Evolutionary conservation across 2,888 invertebrate species (phyloP).

Genomic region (Caradrina clavipalpis): DNA sequence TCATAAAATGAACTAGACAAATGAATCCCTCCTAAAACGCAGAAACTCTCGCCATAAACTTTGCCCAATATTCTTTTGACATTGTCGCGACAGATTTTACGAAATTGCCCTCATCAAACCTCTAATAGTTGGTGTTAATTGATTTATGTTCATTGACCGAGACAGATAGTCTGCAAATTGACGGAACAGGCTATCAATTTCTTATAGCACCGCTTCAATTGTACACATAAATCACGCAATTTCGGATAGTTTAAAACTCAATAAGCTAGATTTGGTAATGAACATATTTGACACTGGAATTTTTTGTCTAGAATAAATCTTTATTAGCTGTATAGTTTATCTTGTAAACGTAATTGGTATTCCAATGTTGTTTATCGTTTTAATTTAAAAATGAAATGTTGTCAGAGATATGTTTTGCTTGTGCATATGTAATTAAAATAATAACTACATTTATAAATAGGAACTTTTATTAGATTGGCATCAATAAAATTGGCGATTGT

Average conservation of each 20-base stretch:
- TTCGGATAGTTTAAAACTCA: conserved; percentile 40
- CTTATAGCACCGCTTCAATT: conserved; percentile 40
- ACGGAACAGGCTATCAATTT: conserved; percentile 40
- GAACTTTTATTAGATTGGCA: neutral
- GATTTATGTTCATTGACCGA: conserved; percentile 63
- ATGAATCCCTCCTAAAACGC: conserved; percentile 17
- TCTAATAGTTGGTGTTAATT: conserved; percentile 54
- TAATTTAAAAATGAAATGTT: conserved; percentile 30
- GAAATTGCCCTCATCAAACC: conserved; percentile 30
- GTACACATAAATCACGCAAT: conserved; percentile 57
- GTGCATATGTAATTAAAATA: conserved; percentile 18
- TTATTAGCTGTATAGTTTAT: neutral
- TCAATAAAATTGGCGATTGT: neutral
- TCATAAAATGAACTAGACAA: conserved; percentile 20
- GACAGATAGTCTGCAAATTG: conserved; percentile 53
- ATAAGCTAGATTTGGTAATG: conserved; percentile 45
- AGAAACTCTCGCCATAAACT: conserved; percentile 1
- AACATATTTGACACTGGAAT: conserved; percentile 36
- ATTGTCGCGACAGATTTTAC: conserved; percentile 48
- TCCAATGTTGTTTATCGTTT: conserved; percentile 22
- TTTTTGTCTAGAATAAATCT: conserved; percentile 9
- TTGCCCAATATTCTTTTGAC: conserved; percentile 24
- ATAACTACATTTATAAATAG: conserved; percentile 6
- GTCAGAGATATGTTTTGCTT: neutral
- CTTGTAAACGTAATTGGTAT: conserved; percentile 17